phyloP scores from a whole-genome alignment of 1,140 invertebrate genomes.

The Drosophila kepulauana region DNA sequence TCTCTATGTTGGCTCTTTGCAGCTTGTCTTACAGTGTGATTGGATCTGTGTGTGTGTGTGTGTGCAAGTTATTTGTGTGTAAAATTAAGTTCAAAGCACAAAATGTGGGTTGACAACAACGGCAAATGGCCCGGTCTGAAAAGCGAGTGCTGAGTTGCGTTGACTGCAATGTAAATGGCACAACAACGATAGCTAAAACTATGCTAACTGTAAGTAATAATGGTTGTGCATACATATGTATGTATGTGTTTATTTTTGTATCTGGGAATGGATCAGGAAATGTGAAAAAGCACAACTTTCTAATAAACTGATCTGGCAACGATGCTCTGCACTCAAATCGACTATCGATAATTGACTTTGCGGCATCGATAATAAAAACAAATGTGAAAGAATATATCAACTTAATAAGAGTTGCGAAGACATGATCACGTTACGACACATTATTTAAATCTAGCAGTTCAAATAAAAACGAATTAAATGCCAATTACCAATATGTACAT shows the following conservation, averaged over 20 bases:
- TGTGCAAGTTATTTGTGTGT: conserved; percentile 62
- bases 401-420: no score
- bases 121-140: conserved; percentile 13
- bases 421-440: no score
- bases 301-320: neutral
- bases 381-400: no score
- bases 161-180: conserved; percentile 45
- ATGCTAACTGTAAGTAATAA: conserved; percentile 28
- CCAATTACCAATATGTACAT: no score
- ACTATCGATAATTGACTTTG: no score
- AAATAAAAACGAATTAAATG: no score
- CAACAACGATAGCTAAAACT: conserved; percentile 37
- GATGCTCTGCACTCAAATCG: no score
- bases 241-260: no score
- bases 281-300: neutral
- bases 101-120: conserved; percentile 70
- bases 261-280: no score
- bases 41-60: conserved; percentile 16
- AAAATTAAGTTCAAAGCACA: conserved; percentile 79
- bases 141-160: conserved; percentile 1
- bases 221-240: neutral
- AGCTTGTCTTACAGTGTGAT: neutral
- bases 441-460: no score
- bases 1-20: neutral
- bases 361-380: no score